Base-by-base conservation (phyloP, 2,888 invertebrate genomes). In the Mesodorylaimus sp. region DNA sequence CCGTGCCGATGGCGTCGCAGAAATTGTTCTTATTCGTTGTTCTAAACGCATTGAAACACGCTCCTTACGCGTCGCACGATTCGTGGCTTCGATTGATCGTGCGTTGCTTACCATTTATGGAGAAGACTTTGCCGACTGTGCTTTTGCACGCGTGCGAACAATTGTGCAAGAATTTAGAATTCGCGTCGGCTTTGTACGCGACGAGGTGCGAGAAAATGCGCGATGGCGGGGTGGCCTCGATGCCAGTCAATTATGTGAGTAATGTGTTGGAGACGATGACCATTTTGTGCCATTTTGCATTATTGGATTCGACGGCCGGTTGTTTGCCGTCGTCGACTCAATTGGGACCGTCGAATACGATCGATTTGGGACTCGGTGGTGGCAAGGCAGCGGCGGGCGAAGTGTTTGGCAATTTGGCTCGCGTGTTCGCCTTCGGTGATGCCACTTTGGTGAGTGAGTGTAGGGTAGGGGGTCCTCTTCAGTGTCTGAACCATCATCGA, bases 31-130 rank as follows among this genome's bases (percentile, higher is more conserved):
- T 84, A 28, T 77, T 81, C 23, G 80, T 83, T 27, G 76, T 84
- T 46, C 71, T 83, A 57, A 79, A 78, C 60, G 83, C 84, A 2
- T 68, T 85, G 50, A 79, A 81, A 60, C 70, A 75, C 60, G 53
- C 56, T 23, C 55, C 56, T 29, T 60, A 61, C 5, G 56, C 56
- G 27, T 49, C 60, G 16, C 86, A 86, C 66, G 78, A 79, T 55
- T 80, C 81, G 60, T 86, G 85, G 84, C 76, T 84, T 29, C 77
- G 80, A 53, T 74, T 85, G 66, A 77, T 85, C 7, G 81, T 82
- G 1, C 78, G 80, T 25, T 78, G 83, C 48, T 69, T 86, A 37
- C 85, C 83, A 10, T 84, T 80, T 66, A 78, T 84, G 66, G 79
- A 64, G 42, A 56, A 59, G 66, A 79, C 81, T 10, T 70, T 85